Evolutionary conservation across 2,113 vertebrate species (phyloP).

Genomic region (Cebidichthys violaceus): DNA sequence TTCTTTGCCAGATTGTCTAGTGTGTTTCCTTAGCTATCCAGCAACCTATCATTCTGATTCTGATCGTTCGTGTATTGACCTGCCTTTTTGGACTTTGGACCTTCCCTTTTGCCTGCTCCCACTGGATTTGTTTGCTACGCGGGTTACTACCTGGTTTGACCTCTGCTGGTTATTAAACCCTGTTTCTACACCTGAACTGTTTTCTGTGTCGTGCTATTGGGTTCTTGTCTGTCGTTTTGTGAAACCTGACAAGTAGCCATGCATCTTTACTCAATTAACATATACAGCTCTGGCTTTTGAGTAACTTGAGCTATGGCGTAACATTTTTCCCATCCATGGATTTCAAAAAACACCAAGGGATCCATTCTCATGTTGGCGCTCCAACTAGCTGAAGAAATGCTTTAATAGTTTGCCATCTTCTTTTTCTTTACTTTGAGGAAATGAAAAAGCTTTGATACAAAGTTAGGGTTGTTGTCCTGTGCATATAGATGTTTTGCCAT

Average conservation of each 20-base stretch:
- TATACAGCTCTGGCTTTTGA: background rate
- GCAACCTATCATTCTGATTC: no score
- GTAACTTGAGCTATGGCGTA: background rate
- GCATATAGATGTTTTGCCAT: background rate
- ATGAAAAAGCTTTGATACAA: background rate
- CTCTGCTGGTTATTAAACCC: no score
- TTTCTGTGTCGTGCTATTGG: no score
- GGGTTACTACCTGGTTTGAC: no score
- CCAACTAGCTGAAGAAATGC: background rate
- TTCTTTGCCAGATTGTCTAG: no score
- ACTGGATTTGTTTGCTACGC: no score
- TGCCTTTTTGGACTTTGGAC: no score
- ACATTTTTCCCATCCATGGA: background rate
- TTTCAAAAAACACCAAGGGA: background rate
- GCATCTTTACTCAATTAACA: background rate
- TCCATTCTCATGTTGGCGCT: background rate
- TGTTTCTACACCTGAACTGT: no score
- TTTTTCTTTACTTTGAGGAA: background rate
- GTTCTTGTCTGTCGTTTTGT: no score
- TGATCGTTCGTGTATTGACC: no score
- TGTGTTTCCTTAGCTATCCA: no score
- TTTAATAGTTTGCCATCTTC: background rate
- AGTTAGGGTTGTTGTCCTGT: background rate
- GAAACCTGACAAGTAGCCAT: background rate
- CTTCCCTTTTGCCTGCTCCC: no score